Conservation (phyloP, 2,797 vertebrate genomes). For the Amblyraja radiata region DNA sequence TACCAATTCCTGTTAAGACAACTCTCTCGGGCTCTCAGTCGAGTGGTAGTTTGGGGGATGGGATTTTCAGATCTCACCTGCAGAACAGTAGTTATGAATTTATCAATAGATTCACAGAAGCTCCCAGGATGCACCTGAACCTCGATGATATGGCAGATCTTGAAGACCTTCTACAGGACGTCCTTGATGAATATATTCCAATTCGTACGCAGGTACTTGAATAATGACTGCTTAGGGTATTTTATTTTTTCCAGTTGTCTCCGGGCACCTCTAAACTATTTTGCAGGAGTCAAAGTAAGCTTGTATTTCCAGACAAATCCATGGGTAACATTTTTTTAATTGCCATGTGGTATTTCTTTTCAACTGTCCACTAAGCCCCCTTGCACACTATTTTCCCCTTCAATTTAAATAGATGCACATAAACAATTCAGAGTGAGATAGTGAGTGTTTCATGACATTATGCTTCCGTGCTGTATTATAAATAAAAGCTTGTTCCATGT, state of each 20-base stretch:
- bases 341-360: neutral
- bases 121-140: constrained; percentile 48
- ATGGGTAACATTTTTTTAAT: neutral
- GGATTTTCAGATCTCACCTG: constrained; percentile 43
- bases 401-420: neutral
- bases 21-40: constrained; percentile 49
- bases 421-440: neutral
- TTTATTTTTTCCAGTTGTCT: neutral
- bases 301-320: neutral
- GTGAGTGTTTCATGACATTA: neutral
- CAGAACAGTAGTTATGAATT: constrained; percentile 49
- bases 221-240: neutral
- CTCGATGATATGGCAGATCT: constrained; percentile 70
- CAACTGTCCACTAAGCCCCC: too few species aligned
- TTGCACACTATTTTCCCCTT: too few species aligned
- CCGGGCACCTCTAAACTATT: too few species aligned
- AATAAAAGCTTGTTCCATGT: neutral
- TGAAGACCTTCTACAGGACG: constrained; percentile 79
- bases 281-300: neutral
- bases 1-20: constrained; percentile 71
- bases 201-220: constrained; percentile 71
- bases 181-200: constrained; percentile 73
- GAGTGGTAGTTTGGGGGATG: constrained; percentile 45
- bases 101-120: constrained; percentile 52
- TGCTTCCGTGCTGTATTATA: neutral